Percentiles rank a stretch among this genome's conserved stretches.
Evolutionary conservation across 1,140 invertebrate species (phyloP).

Genomic region (Teleogryllus occipitalis): DNA sequence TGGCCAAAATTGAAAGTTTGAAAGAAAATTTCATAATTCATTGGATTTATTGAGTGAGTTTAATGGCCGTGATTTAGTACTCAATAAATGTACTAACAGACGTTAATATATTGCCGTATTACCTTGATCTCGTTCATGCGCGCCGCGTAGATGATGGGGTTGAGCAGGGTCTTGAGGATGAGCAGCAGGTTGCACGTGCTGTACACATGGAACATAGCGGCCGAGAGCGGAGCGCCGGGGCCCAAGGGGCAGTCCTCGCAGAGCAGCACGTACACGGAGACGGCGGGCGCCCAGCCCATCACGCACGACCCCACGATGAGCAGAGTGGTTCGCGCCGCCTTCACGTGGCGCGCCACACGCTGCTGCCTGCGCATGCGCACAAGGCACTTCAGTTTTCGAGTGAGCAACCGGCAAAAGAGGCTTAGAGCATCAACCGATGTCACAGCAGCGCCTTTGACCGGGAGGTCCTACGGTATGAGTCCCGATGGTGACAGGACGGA

Average conservation of each 20-base stretch:
- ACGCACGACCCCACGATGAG: slow-evolving; percentile 58
- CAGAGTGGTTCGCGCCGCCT: slow-evolving; percentile 56
- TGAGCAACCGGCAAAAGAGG: too few relatives aligned
- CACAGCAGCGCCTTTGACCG: too few relatives aligned
- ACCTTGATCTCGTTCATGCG: slow-evolving; percentile 57
- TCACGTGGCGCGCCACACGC: slow-evolving; percentile 28
- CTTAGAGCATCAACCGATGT: too few relatives aligned
- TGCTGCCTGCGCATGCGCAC: slow-evolving; percentile 10
- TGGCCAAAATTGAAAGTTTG: too few relatives aligned
- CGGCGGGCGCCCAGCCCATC: slow-evolving; percentile 55
- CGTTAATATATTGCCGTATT: too few relatives aligned
- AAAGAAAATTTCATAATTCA: too few relatives aligned
- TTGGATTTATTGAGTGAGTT: too few relatives aligned
- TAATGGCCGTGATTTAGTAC: too few relatives aligned
- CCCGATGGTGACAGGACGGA: too few relatives aligned
- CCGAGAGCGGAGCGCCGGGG: slow-evolving; percentile 28
- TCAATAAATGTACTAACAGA: too few relatives aligned
- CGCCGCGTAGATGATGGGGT: slow-evolving; percentile 61
- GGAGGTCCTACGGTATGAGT: too few relatives aligned
- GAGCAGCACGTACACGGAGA: slow-evolving; percentile 42
- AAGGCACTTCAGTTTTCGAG: too few relatives aligned
- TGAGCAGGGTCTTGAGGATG: slow-evolving; percentile 53
- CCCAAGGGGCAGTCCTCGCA: slow-evolving; percentile 42
- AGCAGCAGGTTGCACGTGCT: slow-evolving; percentile 42
- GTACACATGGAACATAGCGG: slow-evolving; percentile 27